These are phyloP conservation scores for Etheostoma spectabile DNA, from an alignment of 2,113 vertebrate genomes.

Conservation along the genomic window DNA sequence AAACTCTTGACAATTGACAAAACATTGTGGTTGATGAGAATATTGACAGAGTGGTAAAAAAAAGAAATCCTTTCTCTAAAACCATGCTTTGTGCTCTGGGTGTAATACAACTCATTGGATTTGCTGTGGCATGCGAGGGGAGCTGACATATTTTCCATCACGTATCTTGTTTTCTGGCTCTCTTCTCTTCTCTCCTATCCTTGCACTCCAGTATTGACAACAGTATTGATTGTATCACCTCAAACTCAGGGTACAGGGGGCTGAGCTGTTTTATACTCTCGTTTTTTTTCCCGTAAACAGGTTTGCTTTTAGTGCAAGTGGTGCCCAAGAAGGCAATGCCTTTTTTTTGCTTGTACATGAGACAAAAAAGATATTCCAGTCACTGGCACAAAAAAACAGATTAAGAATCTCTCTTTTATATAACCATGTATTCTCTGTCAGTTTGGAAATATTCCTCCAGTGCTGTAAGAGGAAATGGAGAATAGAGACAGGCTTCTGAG, in stretches of 20 bases:
- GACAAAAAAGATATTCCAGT: conserved; percentile 25
- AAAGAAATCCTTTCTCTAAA: conserved; percentile 3
- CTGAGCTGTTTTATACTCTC: conserved; percentile 5
- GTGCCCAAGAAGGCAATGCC: conserved; percentile 3
- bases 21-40: conserved; percentile 43
- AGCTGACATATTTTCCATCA: conserved; percentile 56
- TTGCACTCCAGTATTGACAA: conserved; percentile 15
- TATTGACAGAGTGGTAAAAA: background rate
- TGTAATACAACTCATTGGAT: conserved; percentile 45
- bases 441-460: conserved; percentile 28
- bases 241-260: conserved; percentile 2
- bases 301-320: conserved; percentile 34
- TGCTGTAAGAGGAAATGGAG: conserved; percentile 36
- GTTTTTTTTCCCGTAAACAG: conserved; percentile 3
- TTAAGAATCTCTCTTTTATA: conserved; percentile 45
- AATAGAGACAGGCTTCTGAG: conserved; percentile 30
- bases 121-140: conserved; percentile 28
- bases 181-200: conserved; percentile 31
- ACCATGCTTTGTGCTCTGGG: conserved; percentile 24
- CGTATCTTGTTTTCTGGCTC: conserved; percentile 29
- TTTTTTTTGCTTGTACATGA: conserved; percentile 8
- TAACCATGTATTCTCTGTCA: conserved; percentile 26
- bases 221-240: conserved; percentile 51
- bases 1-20: conserved; percentile 41
- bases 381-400: conserved; percentile 39